Conservation (phyloP, 2,888 invertebrate species). For the Xestoiulus laeticollis region DNA sequence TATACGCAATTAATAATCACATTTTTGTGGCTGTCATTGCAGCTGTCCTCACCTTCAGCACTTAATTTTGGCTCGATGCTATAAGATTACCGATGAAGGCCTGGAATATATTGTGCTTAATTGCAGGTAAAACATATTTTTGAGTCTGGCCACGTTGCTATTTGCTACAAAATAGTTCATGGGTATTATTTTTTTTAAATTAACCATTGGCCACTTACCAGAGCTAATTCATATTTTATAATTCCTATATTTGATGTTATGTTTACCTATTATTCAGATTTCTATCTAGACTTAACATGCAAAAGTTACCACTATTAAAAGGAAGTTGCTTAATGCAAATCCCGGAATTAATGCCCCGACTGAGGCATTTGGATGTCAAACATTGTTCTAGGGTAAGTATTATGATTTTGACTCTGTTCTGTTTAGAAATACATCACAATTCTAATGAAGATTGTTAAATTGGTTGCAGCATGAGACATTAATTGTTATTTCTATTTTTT, state of each 20-base stretch:
- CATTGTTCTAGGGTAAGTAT: slow-evolving; percentile 55
- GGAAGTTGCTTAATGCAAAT: slow-evolving; percentile 52
- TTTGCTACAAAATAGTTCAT: not conserved
- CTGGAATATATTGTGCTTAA: slow-evolving; percentile 53
- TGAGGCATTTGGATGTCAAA: slow-evolving; percentile 56
- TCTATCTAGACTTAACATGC: not conserved
- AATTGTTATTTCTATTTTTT: too few relatives aligned
- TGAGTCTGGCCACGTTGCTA: too few relatives aligned
- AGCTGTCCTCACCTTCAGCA: slow-evolving; percentile 54
- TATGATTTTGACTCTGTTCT: too few relatives aligned
- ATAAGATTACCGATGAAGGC: slow-evolving; percentile 57
- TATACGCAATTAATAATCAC: not conserved
- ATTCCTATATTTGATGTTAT: too few relatives aligned
- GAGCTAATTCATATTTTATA: too few relatives aligned
- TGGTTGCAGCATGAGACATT: too few relatives aligned
- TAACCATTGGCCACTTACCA: too few relatives aligned
- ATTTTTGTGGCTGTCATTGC: not conserved
- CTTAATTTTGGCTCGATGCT: slow-evolving; percentile 57
- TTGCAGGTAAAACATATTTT: slow-evolving; percentile 55
- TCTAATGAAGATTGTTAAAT: too few relatives aligned
- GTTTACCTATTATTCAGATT: not conserved
- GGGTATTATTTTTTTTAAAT: too few relatives aligned
- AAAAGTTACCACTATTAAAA: not conserved
- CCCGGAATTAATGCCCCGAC: slow-evolving; percentile 54
- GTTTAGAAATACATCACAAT: too few relatives aligned